Evolutionary conservation across 1,140 invertebrate genomes (phyloP).

Genomic region (Trichonephila inaurata): DNA sequence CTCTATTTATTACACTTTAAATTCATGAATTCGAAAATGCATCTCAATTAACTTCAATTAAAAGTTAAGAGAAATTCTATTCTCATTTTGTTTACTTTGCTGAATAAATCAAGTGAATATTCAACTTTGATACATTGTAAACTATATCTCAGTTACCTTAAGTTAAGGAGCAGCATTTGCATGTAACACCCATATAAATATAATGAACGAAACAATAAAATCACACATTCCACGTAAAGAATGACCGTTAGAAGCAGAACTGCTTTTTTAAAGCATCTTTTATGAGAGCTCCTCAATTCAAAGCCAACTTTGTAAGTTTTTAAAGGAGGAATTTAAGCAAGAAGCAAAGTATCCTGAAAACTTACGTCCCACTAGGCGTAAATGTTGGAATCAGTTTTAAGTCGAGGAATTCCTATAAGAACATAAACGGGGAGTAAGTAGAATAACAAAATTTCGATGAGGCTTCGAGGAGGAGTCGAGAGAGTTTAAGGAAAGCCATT

Average conservation of each 20-base stretch:
- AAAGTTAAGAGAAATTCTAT: no score
- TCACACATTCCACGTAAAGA: neutral
- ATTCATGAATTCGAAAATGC: no score
- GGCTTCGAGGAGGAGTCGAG: constrained; percentile 20
- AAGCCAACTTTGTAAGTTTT: neutral
- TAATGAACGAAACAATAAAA: neutral
- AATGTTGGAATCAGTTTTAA: constrained; percentile 43
- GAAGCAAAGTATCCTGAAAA: neutral
- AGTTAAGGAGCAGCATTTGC: neutral
- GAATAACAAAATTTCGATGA: constrained; percentile 61
- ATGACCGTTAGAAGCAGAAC: neutral
- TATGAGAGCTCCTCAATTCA: neutral
- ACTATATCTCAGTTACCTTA: neutral
- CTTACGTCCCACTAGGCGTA: constrained; percentile 4
- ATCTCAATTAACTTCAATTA: no score
- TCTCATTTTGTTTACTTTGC: no score
- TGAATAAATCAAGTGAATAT: no score
- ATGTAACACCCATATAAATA: neutral
- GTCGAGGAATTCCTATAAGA: constrained; percentile 29
- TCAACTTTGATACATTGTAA: no score
- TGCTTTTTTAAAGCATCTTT: constrained; percentile 14
- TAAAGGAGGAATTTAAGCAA: constrained; percentile 2
- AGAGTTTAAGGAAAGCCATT: constrained; percentile 59
- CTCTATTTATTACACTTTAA: no score
- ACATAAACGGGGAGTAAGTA: constrained; percentile 47